phyloP scores from a whole-genome alignment of 1,140 invertebrate genomes.

The Chelonus insularis region DNA sequence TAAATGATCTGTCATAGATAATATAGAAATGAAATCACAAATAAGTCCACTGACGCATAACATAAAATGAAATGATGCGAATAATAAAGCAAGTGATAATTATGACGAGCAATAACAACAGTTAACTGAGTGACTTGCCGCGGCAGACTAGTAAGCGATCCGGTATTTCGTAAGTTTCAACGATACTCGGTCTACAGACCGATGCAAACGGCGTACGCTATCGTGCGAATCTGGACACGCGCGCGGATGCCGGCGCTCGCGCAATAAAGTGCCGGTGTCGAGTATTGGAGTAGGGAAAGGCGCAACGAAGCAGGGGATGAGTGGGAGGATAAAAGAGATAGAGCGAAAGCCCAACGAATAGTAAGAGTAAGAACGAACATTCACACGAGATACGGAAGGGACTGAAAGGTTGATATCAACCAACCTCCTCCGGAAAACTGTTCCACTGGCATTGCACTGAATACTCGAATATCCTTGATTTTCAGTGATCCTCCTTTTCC shows the following conservation, averaged over 20 bases:
- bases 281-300: background rate
- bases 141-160: conserved; percentile 13
- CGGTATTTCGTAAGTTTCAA: conserved; percentile 11
- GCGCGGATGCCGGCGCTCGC: conserved; percentile 11
- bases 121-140: conserved; percentile 2
- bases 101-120: background rate
- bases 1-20: too few relatives aligned
- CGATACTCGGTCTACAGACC: background rate
- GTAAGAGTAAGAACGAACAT: background rate
- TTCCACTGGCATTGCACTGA: background rate
- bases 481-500: background rate
- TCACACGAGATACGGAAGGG: background rate
- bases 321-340: background rate
- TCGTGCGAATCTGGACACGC: conserved; percentile 18
- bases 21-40: too few relatives aligned
- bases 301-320: background rate
- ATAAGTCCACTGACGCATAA: too few relatives aligned
- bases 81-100: background rate
- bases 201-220: conserved; percentile 11
- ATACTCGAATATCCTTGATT: conserved; percentile 1
- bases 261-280: conserved; percentile 17
- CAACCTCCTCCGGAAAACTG: conserved; percentile 1
- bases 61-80: background rate
- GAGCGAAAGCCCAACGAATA: background rate
- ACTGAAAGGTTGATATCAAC: background rate